Percentiles rank a stretch among this genome's conserved stretches.
These are phyloP conservation scores for Corythornis vintsioides DNA, from an alignment of 2,113 vertebrate species.

Conservation along the genomic window DNA sequence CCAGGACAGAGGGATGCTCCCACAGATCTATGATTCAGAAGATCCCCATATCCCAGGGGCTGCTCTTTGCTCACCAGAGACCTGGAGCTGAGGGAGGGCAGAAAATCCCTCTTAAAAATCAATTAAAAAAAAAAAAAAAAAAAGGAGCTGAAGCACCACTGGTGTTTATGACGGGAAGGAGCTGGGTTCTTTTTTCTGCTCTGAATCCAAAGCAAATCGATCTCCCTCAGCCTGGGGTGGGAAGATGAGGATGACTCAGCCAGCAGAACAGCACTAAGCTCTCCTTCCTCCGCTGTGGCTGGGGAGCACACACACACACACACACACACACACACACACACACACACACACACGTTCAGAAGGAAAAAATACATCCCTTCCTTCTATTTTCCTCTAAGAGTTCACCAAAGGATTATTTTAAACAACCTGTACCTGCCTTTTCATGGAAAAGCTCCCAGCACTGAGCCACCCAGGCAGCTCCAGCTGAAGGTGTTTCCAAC, in stretches of 20 bases:
- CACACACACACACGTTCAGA: too few species aligned
- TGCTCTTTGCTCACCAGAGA: not conserved
- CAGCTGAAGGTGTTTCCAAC: not conserved
- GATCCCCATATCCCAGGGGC: not conserved
- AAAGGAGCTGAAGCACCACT: fast-evolving
- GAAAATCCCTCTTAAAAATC: not conserved
- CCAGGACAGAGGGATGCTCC: not conserved
- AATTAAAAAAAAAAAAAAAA: not conserved
- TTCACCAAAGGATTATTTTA: not conserved
- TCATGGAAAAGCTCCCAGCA: not conserved
- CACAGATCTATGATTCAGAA: fast-evolving
- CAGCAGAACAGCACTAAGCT: not conserved
- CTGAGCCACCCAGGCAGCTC: not conserved
- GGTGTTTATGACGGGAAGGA: not conserved
- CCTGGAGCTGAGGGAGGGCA: not conserved
- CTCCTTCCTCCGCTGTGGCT: not conserved
- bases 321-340: fast-evolving
- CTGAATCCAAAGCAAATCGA: not conserved
- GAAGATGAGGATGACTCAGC: slow-evolving; percentile 39
- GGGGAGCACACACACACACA: not conserved
- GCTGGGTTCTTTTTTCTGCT: not conserved
- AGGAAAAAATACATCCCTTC: not conserved
- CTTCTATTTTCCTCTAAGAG: not conserved
- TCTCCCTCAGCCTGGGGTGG: not conserved
- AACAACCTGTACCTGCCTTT: not conserved